Conservation (phyloP, 1,140 invertebrate species). For the Harpegnathos saltator region DNA sequence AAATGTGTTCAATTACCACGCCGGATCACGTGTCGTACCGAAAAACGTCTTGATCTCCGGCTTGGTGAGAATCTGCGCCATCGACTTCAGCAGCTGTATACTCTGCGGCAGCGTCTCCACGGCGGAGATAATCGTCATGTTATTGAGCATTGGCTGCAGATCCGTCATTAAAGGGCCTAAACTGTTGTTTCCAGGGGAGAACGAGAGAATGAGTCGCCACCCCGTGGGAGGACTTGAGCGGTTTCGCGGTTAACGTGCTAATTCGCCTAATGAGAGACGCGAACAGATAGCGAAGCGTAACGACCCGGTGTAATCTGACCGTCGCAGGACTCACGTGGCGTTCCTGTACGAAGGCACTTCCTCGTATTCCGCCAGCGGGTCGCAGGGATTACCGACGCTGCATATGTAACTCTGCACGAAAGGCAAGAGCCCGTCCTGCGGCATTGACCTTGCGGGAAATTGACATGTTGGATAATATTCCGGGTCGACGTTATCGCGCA, state of each 20-base stretch:
- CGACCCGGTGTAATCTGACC: neutral
- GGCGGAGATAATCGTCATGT: slow-evolving; percentile 84
- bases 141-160: slow-evolving; percentile 84
- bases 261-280: neutral
- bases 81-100: slow-evolving; percentile 87
- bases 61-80: slow-evolving; percentile 87
- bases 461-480: slow-evolving; percentile 87
- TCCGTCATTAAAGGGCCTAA: slow-evolving; percentile 83
- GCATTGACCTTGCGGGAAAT: slow-evolving; percentile 88
- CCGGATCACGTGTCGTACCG: no score
- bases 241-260: neutral
- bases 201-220: neutral
- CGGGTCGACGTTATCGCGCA: slow-evolving; percentile 86
- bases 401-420: slow-evolving; percentile 90
- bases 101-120: slow-evolving; percentile 87
- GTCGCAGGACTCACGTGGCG: slow-evolving; percentile 86
- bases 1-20: no score
- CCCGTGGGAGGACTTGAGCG: neutral
- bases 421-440: slow-evolving; percentile 87
- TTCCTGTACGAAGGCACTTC: slow-evolving; percentile 88
- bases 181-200: slow-evolving; percentile 66
- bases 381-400: slow-evolving; percentile 88
- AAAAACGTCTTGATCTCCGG: slow-evolving; percentile 87
- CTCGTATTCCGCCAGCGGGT: slow-evolving; percentile 86
- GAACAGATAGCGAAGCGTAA: neutral